Conservation (phyloP, 2,888 invertebrate species). For the Idaea aversata region DNA sequence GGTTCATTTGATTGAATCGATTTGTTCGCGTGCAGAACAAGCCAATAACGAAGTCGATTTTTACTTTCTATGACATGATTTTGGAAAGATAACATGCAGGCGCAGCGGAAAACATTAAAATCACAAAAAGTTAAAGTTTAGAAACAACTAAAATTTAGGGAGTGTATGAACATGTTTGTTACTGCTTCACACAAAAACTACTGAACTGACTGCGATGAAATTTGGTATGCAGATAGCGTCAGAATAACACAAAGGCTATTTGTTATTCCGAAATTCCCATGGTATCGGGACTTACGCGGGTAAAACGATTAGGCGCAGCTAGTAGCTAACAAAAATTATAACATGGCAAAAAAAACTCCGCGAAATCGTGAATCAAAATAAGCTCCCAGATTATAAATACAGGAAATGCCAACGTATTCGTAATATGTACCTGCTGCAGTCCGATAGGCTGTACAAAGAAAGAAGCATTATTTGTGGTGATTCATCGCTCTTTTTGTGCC, state of each 20-base stretch:
- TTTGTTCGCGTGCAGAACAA: constrained; percentile 15
- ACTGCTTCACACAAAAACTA: background rate
- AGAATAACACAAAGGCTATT: too few relatives aligned
- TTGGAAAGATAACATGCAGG: background rate
- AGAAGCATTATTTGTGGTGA: constrained; percentile 19
- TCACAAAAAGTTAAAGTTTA: background rate
- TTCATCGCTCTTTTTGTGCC: constrained; percentile 9
- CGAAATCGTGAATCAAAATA: background rate
- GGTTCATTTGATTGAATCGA: constrained; percentile 9
- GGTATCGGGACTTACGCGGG: too few relatives aligned
- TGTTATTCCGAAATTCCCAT: too few relatives aligned
- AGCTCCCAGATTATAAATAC: constrained; percentile 10
- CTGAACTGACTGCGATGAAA: background rate
- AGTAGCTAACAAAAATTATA: background rate
- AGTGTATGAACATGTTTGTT: background rate
- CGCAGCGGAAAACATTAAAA: background rate
- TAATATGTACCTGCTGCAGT: constrained; percentile 8
- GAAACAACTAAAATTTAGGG: too few relatives aligned
- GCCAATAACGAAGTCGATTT: constrained; percentile 6
- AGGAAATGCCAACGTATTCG: constrained; percentile 13
- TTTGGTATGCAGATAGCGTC: background rate
- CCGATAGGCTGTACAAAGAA: constrained; percentile 8
- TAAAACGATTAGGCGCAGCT: too few relatives aligned
- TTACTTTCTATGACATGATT: background rate
- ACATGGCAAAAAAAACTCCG: constrained; percentile 5